phyloP scores from a whole-genome alignment of 2,888 invertebrate species.

The Dinocampus coccinellae region DNA sequence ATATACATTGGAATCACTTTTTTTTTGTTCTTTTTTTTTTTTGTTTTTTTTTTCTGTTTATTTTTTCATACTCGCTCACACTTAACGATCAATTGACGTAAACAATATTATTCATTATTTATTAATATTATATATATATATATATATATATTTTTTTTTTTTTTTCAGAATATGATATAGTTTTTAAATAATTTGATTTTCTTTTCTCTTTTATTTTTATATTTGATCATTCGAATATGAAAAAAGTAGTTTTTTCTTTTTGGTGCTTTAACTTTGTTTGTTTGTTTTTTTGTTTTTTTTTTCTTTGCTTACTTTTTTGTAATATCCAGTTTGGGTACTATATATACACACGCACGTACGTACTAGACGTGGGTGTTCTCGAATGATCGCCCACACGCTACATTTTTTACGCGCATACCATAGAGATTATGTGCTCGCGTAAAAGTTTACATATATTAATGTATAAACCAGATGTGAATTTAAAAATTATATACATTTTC shows the following conservation, averaged over 20 bases:
- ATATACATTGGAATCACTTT: slow-evolving; percentile 13
- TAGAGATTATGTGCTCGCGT: slow-evolving; percentile 34
- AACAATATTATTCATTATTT: not conserved
- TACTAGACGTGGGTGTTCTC: slow-evolving; percentile 51
- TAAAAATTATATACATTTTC: not conserved
- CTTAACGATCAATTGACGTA: not conserved
- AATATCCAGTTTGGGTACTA: slow-evolving; percentile 33
- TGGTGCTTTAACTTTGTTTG: slow-evolving; percentile 20
- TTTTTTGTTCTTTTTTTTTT: too few relatives aligned
- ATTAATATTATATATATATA: too few relatives aligned
- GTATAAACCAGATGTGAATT: not conserved
- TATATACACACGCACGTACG: slow-evolving; percentile 2
- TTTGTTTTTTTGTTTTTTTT: not conserved
- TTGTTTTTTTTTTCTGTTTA: too few relatives aligned
- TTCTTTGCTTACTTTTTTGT: slow-evolving; percentile 12
- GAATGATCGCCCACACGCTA: slow-evolving; percentile 50
- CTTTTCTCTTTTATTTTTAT: not conserved
- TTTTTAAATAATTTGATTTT: not conserved
- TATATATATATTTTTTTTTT: not conserved
- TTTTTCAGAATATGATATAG: not conserved
- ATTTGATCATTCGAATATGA: not conserved
- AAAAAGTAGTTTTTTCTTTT: not conserved
- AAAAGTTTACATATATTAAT: slow-evolving; percentile 10
- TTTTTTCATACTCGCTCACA: not conserved
- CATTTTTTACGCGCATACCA: slow-evolving; percentile 38